Percentiles rank a stretch among this genome's conserved stretches.
phyloP scores from a whole-genome alignment of 1,140 invertebrate genomes.

The Rhyzopertha dominica region DNA sequence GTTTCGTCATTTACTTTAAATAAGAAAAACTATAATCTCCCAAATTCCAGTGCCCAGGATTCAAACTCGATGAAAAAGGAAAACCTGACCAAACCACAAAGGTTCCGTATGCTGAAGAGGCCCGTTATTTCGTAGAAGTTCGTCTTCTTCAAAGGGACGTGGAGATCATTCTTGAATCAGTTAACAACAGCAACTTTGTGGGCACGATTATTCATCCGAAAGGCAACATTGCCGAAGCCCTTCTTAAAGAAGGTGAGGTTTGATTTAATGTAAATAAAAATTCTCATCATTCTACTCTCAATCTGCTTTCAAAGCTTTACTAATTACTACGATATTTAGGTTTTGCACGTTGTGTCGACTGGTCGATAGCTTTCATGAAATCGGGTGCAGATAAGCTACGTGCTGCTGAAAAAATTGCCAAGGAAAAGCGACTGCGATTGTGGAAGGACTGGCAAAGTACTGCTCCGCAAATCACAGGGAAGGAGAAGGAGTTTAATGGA shows the following conservation, averaged over 20 bases:
- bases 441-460: slow-evolving; percentile 82
- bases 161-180: slow-evolving; percentile 85
- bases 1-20: no score
- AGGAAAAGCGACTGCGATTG: slow-evolving; percentile 77
- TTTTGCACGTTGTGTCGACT: slow-evolving; percentile 95
- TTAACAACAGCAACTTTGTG: slow-evolving; percentile 89
- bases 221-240: slow-evolving; percentile 90
- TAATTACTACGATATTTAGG: no score
- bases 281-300: not conserved
- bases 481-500: slow-evolving; percentile 80
- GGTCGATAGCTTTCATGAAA: slow-evolving; percentile 88
- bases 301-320: not conserved
- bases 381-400: slow-evolving; percentile 73
- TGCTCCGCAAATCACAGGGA: slow-evolving; percentile 61
- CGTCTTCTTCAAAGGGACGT: slow-evolving; percentile 90
- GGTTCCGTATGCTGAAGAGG: slow-evolving; percentile 71
- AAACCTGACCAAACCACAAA: slow-evolving; percentile 55
- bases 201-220: slow-evolving; percentile 91
- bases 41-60: slow-evolving; percentile 64
- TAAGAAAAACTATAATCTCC: no score
- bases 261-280: no score
- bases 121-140: slow-evolving; percentile 87
- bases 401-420: slow-evolving; percentile 79
- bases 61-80: slow-evolving; percentile 64
- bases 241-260: slow-evolving; percentile 66